Conservation (phyloP, 2,113 vertebrate genomes). For the Aspidoscelis tigris region DNA sequence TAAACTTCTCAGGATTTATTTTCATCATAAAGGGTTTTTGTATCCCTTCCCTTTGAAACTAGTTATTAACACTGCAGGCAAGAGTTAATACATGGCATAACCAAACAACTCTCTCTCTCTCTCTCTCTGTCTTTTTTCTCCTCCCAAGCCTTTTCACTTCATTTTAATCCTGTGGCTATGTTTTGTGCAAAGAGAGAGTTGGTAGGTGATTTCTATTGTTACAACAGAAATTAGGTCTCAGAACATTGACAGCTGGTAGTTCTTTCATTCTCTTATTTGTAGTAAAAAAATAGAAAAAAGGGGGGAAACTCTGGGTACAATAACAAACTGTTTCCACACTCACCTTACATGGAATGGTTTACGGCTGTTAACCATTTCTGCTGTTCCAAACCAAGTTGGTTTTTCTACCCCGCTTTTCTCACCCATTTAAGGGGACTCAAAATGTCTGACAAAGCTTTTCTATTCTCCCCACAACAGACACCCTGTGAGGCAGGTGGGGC, state of each 20-base stretch:
- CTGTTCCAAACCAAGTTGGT: no score
- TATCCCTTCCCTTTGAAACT: neutral
- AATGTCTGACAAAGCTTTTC: no score
- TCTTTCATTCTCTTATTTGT: neutral
- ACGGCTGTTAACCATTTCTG: no score
- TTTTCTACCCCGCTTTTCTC: no score
- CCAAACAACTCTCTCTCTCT: neutral
- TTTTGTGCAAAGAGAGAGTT: neutral
- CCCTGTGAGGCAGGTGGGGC: no score
- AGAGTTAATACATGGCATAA: neutral
- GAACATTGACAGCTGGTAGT: neutral
- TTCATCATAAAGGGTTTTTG: constrained; percentile 12
- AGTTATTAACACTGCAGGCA: constrained; percentile 9
- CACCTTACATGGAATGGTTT: no score
- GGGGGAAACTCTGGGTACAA: no score
- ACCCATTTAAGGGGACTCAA: no score
- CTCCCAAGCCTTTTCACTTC: neutral
- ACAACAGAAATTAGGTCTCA: neutral
- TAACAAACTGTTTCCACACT: no score
- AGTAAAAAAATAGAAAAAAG: neutral
- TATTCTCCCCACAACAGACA: no score
- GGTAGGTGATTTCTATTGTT: neutral
- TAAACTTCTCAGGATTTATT: neutral
- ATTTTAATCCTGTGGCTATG: neutral
- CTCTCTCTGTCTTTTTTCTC: neutral